Evolutionary conservation across 2,113 vertebrate species (phyloP).

Genomic region (Acanthochromis polyacanthus): DNA sequence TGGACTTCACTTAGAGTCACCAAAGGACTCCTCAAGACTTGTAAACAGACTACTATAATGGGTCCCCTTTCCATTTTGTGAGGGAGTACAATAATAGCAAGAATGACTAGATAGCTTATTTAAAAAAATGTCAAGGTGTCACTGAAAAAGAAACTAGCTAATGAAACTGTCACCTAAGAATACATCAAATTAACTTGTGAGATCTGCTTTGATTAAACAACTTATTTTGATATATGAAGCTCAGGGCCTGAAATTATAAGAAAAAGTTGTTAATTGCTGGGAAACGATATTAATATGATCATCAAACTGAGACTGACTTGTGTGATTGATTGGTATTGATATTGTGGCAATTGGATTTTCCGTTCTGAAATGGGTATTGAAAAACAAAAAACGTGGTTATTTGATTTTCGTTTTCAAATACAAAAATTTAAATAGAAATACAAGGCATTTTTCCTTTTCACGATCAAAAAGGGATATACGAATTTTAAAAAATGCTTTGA

Average conservation of each 20-base stretch:
- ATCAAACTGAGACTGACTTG: constrained; percentile 27
- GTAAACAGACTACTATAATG: too few relatives aligned
- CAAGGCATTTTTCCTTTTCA: too few relatives aligned
- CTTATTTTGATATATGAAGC: constrained; percentile 49
- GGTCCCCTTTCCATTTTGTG: not conserved
- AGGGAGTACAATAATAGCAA: not conserved
- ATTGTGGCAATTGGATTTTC: too few relatives aligned
- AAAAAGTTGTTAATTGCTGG: constrained; percentile 48
- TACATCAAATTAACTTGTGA: constrained; percentile 69
- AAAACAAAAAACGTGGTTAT: too few relatives aligned
- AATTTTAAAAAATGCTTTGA: too few relatives aligned
- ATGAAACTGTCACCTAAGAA: constrained; percentile 66
- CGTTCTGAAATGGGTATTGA: too few relatives aligned
- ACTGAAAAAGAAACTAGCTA: constrained; percentile 55
- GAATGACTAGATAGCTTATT: too few relatives aligned
- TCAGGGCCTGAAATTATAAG: constrained; percentile 43
- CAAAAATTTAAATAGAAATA: too few relatives aligned
- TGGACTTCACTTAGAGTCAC: too few relatives aligned
- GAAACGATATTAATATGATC: constrained; percentile 55
- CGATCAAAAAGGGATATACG: too few relatives aligned
- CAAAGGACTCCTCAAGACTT: too few relatives aligned
- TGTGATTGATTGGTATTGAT: constrained; percentile 37
- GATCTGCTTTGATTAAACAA: constrained; percentile 57
- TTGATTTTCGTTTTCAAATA: too few relatives aligned
- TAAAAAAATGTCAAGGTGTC: not conserved